These are phyloP conservation scores for Peromyscus nudipes DNA, from an alignment of 2,797 vertebrate species.

Conservation along the genomic window DNA sequence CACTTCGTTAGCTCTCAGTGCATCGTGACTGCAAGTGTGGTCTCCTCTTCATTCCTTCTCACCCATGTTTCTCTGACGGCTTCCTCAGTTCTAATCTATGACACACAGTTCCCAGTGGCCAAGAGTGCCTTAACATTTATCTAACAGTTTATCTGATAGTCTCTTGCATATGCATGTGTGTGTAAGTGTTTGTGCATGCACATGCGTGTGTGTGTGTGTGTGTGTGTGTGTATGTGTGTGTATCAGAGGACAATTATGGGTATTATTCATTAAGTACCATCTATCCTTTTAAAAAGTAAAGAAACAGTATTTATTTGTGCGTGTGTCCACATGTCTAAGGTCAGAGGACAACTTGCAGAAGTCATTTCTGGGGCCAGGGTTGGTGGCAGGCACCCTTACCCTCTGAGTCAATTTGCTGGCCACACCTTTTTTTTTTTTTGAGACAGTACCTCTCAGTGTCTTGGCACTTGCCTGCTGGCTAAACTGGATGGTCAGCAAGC, in stretches of 20 bases:
- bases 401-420: not conserved
- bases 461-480: not conserved
- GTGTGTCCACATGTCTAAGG: not conserved
- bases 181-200: not conserved
- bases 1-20: not conserved
- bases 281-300: not conserved
- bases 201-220: not conserved
- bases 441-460: not conserved
- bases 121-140: conserved; percentile 62
- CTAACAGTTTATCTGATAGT: not conserved
- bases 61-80: not conserved
- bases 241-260: not conserved
- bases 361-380: not conserved
- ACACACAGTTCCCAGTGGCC: conserved; percentile 22
- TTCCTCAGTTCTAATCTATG: conserved; percentile 30
- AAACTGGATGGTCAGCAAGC: not conserved
- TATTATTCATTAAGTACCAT: not conserved
- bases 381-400: not conserved
- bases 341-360: not conserved
- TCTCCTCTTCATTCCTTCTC: not conserved
- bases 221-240: too few relatives aligned
- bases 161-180: not conserved
- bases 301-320: not conserved
- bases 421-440: not conserved
- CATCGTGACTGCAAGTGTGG: not conserved